A percentile compares a stretch with the other conserved stretches of the same genome.
Evolutionary conservation across 2,113 vertebrate genomes (phyloP).

Genomic region (Meleagris gallopavo): DNA sequence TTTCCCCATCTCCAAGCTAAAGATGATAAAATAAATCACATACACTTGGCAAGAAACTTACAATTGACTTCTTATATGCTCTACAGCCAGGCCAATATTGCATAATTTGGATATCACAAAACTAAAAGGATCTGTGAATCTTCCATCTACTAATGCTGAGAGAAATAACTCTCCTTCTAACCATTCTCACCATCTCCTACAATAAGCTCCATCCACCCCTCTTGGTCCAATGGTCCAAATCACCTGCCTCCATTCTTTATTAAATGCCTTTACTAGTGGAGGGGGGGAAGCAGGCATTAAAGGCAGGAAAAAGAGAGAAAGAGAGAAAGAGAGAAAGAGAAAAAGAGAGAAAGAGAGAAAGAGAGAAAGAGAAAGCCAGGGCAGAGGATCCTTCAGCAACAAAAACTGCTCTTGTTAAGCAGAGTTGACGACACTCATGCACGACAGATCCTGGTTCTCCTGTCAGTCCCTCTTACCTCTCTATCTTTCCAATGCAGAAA

Average conservation of each 20-base stretch:
- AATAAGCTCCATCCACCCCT: accelerated
- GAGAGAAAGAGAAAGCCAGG: not conserved
- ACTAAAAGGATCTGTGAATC: not conserved
- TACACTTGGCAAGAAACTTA: not conserved
- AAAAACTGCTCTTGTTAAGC: not conserved
- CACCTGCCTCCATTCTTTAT: not conserved
- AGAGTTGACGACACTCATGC: not conserved
- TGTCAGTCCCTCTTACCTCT: not conserved
- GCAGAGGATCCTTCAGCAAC: not conserved
- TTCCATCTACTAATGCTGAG: not conserved
- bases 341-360: too few species aligned
- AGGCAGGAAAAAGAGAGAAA: too few species aligned
- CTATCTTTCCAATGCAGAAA: not conserved
- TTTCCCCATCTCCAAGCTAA: not conserved
- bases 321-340: too few species aligned
- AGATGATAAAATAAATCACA: not conserved
- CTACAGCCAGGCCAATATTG: not conserved
- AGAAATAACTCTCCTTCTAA: not conserved
- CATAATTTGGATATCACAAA: too few species aligned
- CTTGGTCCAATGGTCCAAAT: not conserved
- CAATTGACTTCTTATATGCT: not conserved
- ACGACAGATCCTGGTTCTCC: not conserved
- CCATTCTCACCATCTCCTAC: not conserved
- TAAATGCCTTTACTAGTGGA: not conserved
- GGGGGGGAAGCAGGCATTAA: accelerated